Evolutionary conservation across 2,113 vertebrate genomes (phyloP), one percentile per base, ranked within the genome.

Genomic region (Pyrgilauda ruficollis): DNA sequence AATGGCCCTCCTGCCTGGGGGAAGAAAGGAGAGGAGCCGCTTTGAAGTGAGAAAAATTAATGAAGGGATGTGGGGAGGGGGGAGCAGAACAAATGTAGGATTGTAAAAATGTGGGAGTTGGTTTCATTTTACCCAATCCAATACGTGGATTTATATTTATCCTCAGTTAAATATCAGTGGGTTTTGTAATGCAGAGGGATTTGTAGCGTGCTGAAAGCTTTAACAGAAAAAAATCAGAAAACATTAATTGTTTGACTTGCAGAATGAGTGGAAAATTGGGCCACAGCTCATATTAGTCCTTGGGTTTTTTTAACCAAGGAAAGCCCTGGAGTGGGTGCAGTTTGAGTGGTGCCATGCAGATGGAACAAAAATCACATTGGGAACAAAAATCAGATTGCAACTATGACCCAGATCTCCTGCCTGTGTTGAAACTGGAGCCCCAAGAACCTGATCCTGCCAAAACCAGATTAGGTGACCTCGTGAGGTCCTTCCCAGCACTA

Each of bases 61-160:
- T 4, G 46, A 50, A 72, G 49, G 61, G 59, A 16, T 0, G 0
- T 10, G 21, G 0, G 2, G 26, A 2, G 26, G 15, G 3, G 9
- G 23, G 41, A 30, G 37, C 39, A 52, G 59, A 91, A 41, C 33
- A 78, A 68, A 69, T 5, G 39, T 3, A 46, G 74, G 52, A 44
- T 33, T 81, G 69, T 75, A 58, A 82, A 70, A 91, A 21, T 2
- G 4, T 12, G 31, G 24, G 43, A n/a, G 5, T 5, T 89, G 67
- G 28, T 49, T 63, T 39, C 10, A 19, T 67, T 64, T 78, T 62
- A 53, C 23, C 55, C 61, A 33, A 39, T 69, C 41, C 44, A 47
- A 15, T 30, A 12, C 0, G 20, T 37, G 67, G 58, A 82, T 75
- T 89, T 80, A 5, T 46, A 52, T 70, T 87, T 85, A 26, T 79